phyloP scores from a whole-genome alignment of 1,140 invertebrate species.

The Helicoverpa zea region DNA sequence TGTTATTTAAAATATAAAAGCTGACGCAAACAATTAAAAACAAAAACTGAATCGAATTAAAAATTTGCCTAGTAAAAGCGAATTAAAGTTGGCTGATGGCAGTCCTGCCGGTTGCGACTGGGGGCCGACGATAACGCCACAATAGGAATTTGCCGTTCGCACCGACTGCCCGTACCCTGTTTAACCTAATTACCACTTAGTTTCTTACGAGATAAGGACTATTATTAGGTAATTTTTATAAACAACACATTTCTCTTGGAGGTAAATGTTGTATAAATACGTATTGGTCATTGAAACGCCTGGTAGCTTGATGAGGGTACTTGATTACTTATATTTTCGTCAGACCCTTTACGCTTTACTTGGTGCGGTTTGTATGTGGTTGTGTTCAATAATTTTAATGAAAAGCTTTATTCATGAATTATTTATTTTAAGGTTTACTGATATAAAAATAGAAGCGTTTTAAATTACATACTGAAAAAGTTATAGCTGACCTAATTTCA shows the following conservation, averaged over 20 bases:
- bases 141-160: constrained; percentile 78
- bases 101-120: constrained; percentile 65
- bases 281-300: constrained; percentile 30
- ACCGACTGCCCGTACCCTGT: constrained; percentile 68
- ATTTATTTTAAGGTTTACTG: background rate
- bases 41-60: constrained; percentile 68
- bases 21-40: constrained; percentile 41
- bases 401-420: background rate
- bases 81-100: constrained; percentile 76
- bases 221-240: constrained; percentile 53
- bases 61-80: constrained; percentile 74
- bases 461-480: no score
- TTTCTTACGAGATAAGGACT: constrained; percentile 55
- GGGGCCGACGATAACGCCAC: constrained; percentile 74
- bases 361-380: background rate
- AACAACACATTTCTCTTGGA: constrained; percentile 36
- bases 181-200: constrained; percentile 75
- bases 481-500: background rate
- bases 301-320: constrained; percentile 11
- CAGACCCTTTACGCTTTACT: background rate
- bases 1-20: constrained; percentile 22
- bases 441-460: background rate
- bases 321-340: constrained; percentile 16
- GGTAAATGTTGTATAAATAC: constrained; percentile 34
- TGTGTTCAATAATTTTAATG: background rate